Percentiles rank a stretch among this genome's conserved stretches.
Conservation (phyloP, 2,113 vertebrate genomes). For the Spermophilus dauricus region DNA sequence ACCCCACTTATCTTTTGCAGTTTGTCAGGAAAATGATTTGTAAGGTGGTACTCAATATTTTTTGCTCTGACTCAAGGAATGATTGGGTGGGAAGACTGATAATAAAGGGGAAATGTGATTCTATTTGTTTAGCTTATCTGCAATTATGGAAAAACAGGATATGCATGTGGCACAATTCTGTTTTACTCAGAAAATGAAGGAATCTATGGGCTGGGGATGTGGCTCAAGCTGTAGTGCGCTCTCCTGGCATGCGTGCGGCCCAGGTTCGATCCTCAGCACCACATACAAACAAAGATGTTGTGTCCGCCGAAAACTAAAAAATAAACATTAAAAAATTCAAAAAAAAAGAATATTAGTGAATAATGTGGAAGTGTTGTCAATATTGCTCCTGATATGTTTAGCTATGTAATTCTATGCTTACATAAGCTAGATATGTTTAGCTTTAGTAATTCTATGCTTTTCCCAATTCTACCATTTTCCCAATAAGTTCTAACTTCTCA, state of each 20-base stretch:
- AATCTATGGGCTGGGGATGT: not conserved
- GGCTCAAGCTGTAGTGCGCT: no score
- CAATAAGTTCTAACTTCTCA: not conserved
- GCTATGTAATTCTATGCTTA: no score
- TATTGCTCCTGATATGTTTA: not conserved
- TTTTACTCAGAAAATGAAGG: conserved; percentile 13
- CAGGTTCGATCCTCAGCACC: no score
- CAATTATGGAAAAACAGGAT: not conserved
- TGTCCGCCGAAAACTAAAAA: no score
- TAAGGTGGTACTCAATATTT: not conserved
- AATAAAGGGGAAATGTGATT: not conserved
- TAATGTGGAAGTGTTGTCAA: not conserved
- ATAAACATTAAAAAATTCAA: no score
- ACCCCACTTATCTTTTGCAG: not conserved
- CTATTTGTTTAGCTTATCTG: not conserved
- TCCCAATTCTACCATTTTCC: not conserved
- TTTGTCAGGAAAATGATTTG: not conserved
- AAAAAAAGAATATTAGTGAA: not conserved
- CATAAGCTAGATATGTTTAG: not conserved
- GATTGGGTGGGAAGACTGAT: not conserved
- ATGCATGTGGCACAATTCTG: not conserved
- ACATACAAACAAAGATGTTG: no score
- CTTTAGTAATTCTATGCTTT: not conserved
- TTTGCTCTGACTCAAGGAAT: conserved; percentile 27
- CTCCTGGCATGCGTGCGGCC: no score